Percentiles rank a stretch among this genome's conserved stretches.
Evolutionary conservation across 92 coral and sea anemone genomes (phyloP).

Genomic region (Actinernus sp.): DNA sequence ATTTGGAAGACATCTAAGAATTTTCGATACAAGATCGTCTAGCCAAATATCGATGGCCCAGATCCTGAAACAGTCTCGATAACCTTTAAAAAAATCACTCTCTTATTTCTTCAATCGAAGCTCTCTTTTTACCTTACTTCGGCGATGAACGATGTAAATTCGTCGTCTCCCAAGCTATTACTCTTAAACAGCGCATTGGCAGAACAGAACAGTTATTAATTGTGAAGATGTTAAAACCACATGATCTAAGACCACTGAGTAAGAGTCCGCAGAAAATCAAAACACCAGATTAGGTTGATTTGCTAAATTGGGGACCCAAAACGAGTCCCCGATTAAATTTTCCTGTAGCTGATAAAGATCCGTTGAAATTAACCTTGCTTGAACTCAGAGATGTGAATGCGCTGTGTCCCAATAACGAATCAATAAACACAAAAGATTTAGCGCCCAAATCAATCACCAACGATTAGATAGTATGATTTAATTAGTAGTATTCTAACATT

Average conservation of each 20-base stretch:
- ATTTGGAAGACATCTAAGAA: too few relatives aligned
- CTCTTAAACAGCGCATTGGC: not conserved
- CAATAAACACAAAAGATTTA: conserved; percentile 78
- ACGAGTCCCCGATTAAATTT: conserved; percentile 17
- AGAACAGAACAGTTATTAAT: not conserved
- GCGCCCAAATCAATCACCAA: conserved; percentile 97
- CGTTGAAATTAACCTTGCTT: conserved; percentile 69
- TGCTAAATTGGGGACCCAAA: not conserved
- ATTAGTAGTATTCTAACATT: conserved; percentile 92
- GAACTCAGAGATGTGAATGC: conserved; percentile 77
- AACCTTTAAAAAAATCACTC: too few relatives aligned
- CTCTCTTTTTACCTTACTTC: too few relatives aligned
- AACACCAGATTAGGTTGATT: conserved; percentile 1
- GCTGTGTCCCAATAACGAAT: conserved; percentile 75
- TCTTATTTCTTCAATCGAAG: too few relatives aligned
- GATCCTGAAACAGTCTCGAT: too few relatives aligned
- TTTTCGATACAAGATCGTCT: too few relatives aligned
- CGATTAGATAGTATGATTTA: conserved; percentile 90
- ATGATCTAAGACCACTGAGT: not conserved
- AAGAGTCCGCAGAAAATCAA: conserved; percentile 2
- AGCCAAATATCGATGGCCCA: too few relatives aligned
- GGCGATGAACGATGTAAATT: too few relatives aligned
- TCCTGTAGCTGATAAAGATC: conserved; percentile 72
- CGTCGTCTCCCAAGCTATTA: not conserved
- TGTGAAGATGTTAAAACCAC: conserved; percentile 1